Evolutionary conservation across 2,113 vertebrate genomes (phyloP), one percentile per base, ranked within the genome.

Genomic region (Nothobranchius kuhntae): DNA sequence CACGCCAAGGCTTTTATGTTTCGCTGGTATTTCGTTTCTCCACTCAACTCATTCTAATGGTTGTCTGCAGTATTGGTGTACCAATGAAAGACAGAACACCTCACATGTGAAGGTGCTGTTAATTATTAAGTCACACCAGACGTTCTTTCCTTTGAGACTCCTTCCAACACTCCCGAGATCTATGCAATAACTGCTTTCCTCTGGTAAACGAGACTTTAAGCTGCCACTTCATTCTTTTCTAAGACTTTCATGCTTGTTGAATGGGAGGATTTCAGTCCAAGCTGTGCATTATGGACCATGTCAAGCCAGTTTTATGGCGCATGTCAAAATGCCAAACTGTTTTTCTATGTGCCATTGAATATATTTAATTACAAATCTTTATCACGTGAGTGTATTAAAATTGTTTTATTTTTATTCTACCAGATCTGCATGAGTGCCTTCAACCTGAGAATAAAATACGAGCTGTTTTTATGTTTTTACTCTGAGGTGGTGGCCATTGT

Each of bases 371-470:
- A 26, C 47, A 61, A 61, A 24, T 55, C 13, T 59, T 47, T 66
- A 71, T 73, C 56, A 53, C 17, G 9, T 65, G 7, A 9, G 21
- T 66, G 45, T 50, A 6, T 50, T 47, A 65, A 60, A 53, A 68
- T 4, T 21, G 63, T n/a, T 35, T 71, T 53, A 24, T 62, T 74
- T 68, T 58, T 60, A 59, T 69, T 73, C 36, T 71, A 73, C 68
- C 69, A 70, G 68, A 56, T 42, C 70, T 84, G 62, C 71, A 61
- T 17, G 81, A 87, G 90, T 92, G 92, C 91, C 92, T 92, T 93
- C 58, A 83, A 71, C 64, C 61, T 65, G 48, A 84, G 75, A 87
- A 85, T 77, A 65, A 85, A 75, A 71, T 63, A 62, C 8, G 11
- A 75, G 68, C 73, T 77, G 46, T 81, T 80, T 73, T 64, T 75